Base-by-base conservation (phyloP, 2,888 invertebrate species). In the Eumerus sabulonum region DNA sequence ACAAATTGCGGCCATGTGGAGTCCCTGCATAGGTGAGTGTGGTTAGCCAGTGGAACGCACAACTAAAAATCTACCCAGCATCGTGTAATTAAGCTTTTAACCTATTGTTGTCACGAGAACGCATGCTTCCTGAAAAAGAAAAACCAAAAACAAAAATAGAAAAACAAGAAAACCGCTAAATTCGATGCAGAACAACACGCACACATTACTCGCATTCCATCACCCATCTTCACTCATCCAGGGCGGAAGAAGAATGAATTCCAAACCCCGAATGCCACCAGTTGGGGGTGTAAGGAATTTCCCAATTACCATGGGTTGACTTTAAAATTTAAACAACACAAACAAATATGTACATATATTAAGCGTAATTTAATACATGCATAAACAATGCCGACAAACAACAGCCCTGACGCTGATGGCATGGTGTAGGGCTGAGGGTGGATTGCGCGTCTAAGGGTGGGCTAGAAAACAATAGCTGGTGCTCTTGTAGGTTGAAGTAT, bases 331-430 rank as follows among this genome's bases (percentile, higher is more conserved):
- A 79, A 77, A 82, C 54, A 60, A 53, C 76, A 81, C 62, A 82
- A 79, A 81, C 81, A 82, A 82, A 83, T 77, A 77, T 81, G 82
- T 83, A 82, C 82, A 83, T 77, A 77, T 81, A 83, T 83, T 83
- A 83, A 81, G 67, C 68, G 74, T 82, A 82, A 83, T 82, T 83
- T 83, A 82, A 82, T 82, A 82, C 82, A 73, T 71, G 66, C 77
- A 82, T 79, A 79, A 79, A 79, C 79, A 79, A 79, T 44, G 48
- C 27, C 27, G 53, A 63, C 77, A 79, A 79, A 79, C 72, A 79
- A 79, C 79, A 64, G 53, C 40, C 60, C 68, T 70, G 70, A 48
- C 38, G 79, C 60, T 73, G 79, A 70, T 68, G 68, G 27, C 27
- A 27, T 27, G 27, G 27, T 27, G 27, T 2, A 7, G 2, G 27